Percentiles rank a stretch among this genome's conserved stretches.
phyloP scores from a whole-genome alignment of 2,888 invertebrate genomes.

The Lacanobia wlatinum region DNA sequence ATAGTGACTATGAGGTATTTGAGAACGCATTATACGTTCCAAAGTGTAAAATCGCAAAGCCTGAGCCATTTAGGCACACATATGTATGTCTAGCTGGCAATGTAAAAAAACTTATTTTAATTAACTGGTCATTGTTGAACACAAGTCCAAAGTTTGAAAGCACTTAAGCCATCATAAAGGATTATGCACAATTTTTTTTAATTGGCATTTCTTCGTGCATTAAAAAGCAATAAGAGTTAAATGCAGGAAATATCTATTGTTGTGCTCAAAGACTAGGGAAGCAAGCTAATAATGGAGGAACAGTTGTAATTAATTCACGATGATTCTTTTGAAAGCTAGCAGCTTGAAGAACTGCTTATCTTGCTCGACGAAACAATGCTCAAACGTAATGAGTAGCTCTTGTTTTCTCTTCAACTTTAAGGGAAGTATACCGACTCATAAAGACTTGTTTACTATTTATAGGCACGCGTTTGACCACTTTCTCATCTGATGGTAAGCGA shows the following conservation, averaged over 20 bases:
- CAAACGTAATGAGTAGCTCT: conserved; percentile 43
- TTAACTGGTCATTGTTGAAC: too few species aligned
- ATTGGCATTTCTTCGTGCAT: conserved; percentile 28
- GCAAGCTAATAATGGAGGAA: conserved; percentile 43
- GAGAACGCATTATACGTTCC: too few species aligned
- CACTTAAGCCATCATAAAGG: conserved; percentile 18
- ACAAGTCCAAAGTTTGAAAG: too few species aligned
- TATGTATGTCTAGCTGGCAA: too few species aligned
- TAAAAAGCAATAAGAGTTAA: conserved; percentile 24
- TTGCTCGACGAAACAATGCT: conserved; percentile 30
- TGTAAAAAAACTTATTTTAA: too few species aligned
- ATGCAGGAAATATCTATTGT: conserved; percentile 40
- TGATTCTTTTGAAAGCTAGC: conserved; percentile 46
- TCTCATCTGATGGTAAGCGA: too few species aligned
- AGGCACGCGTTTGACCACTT: too few species aligned
- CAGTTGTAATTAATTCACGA: conserved; percentile 41
- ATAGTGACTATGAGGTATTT: too few species aligned
- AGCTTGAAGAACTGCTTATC: conserved; percentile 30
- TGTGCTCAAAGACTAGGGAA: conserved; percentile 9
- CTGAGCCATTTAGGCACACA: too few species aligned
- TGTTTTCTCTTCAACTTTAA: conserved; percentile 8
- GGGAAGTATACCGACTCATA: background rate
- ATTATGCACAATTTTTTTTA: conserved; percentile 21
- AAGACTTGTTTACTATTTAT: too few species aligned
- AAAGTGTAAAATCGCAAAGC: too few species aligned